A percentile compares a stretch with the other conserved stretches of the same genome.
These are phyloP conservation scores for Brachionus manjavacas DNA, from an alignment of 1,140 invertebrate species.

Conservation along the genomic window DNA sequence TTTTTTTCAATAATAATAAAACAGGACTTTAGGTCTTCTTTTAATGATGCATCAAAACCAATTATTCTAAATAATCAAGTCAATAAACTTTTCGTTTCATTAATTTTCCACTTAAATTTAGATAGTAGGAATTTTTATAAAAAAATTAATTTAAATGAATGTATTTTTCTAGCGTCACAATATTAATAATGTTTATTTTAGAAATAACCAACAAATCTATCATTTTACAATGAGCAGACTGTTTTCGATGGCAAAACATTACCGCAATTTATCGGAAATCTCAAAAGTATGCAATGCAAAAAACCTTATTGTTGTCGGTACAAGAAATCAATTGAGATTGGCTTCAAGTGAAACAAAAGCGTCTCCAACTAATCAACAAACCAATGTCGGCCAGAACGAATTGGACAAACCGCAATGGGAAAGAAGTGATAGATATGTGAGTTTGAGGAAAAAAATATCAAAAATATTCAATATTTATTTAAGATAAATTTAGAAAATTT, in stretches of 20 bases:
- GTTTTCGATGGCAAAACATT: background rate
- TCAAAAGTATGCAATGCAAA: background rate
- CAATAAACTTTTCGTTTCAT: no score
- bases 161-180: background rate
- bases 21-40: background rate
- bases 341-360: background rate
- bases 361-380: background rate
- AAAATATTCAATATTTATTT: background rate
- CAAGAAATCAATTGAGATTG: background rate
- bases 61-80: no score
- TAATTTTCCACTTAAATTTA: no score
- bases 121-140: no score
- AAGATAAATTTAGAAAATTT: slow-evolving; percentile 32
- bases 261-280: background rate
- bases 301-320: background rate
- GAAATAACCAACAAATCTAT: background rate
- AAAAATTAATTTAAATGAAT: no score
- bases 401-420: slow-evolving; percentile 37
- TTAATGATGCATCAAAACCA: background rate
- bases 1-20: background rate
- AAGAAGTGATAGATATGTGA: slow-evolving; percentile 40
- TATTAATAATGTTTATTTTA: background rate
- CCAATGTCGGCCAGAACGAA: background rate
- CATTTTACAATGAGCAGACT: background rate
- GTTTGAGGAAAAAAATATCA: background rate